Evolutionary conservation across 2,113 vertebrate species (phyloP).

Genomic region (Pelecanus crispus): DNA sequence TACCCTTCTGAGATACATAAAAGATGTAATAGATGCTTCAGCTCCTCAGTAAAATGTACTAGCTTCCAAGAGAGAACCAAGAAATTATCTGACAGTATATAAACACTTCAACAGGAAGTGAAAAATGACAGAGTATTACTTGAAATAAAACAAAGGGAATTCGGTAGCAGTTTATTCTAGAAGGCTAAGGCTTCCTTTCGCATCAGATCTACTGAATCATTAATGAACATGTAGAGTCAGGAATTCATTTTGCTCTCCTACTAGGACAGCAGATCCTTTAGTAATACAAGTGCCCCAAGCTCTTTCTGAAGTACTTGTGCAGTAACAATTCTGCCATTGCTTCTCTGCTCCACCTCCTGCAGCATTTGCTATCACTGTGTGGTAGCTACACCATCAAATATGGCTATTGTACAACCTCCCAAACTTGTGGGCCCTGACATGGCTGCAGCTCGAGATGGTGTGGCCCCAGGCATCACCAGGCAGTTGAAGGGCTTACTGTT

Average conservation of each 20-base stretch:
- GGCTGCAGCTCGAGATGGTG: neutral
- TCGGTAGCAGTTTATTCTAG: neutral
- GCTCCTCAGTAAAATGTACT: neutral
- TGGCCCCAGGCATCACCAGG: neutral
- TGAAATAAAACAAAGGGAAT: conserved; percentile 7
- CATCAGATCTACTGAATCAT: neutral
- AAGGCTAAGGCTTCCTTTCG: neutral
- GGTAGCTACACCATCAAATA: neutral
- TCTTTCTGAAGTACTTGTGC: neutral
- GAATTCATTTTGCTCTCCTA: neutral
- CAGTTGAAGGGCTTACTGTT: neutral
- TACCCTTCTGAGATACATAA: conserved; percentile 33
- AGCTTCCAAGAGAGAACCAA: conserved; percentile 17
- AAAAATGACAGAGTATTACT: conserved; percentile 5
- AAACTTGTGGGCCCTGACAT: neutral
- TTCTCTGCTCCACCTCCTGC: neutral
- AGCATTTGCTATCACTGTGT: neutral
- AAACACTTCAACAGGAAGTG: conserved; percentile 1
- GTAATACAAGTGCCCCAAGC: neutral
- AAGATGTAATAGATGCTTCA: conserved; percentile 22
- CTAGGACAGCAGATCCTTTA: neutral
- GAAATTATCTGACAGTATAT: conserved; percentile 11
- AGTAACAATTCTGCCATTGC: neutral
- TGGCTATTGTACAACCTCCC: neutral
- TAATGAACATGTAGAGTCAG: neutral